Conservation (phyloP, 1,140 invertebrate species). For the Lasioglossum albipes region DNA sequence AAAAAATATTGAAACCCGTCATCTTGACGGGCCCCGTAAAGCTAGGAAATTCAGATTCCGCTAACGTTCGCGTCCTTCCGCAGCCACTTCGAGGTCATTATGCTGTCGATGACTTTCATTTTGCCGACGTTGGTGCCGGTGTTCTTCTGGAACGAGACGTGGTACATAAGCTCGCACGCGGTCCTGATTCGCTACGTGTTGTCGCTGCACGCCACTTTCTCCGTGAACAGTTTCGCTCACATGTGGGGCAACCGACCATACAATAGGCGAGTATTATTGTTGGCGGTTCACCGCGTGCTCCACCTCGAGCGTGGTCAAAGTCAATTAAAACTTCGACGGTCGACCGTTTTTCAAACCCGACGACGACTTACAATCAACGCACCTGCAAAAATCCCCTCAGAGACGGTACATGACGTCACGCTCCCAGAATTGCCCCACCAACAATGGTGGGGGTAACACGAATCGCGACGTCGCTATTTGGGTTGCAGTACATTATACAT, state of each 20-base stretch:
- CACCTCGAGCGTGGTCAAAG: background rate
- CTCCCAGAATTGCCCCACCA: too few relatives aligned
- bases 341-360: background rate
- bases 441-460: too few relatives aligned
- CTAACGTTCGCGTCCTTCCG: background rate
- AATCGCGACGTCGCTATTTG: too few relatives aligned
- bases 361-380: constrained; percentile 13
- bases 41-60: too few relatives aligned
- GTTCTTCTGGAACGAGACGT: constrained; percentile 87
- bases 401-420: too few relatives aligned
- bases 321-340: constrained; percentile 26
- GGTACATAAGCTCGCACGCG: constrained; percentile 82
- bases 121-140: constrained; percentile 89
- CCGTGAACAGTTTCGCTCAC: constrained; percentile 93
- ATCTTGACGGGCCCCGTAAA: too few relatives aligned
- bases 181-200: constrained; percentile 87
- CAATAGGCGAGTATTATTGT: constrained; percentile 78
- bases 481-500: too few relatives aligned
- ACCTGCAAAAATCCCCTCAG: too few relatives aligned
- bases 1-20: too few relatives aligned
- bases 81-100: constrained; percentile 87
- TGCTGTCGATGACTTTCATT: constrained; percentile 86
- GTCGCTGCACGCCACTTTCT: constrained; percentile 92
- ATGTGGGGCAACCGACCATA: constrained; percentile 91
- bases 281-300: background rate